A percentile compares a stretch with the other conserved stretches of the same genome.
These are phyloP conservation scores for Plecturocebus donacophilus DNA, from an alignment of 2,113 vertebrate species.

Conservation along the genomic window DNA sequence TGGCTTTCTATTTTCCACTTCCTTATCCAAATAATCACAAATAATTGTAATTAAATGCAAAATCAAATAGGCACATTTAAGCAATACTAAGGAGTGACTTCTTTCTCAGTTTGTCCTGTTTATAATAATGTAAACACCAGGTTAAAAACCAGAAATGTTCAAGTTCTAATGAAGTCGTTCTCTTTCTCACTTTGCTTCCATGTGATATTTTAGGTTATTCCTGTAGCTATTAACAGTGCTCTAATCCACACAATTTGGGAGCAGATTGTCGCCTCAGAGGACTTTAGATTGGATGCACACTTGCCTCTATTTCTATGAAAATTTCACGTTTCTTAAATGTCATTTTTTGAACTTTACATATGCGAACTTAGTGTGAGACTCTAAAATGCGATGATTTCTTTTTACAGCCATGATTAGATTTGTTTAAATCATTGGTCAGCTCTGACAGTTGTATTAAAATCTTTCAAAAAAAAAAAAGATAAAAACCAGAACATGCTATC, in stretches of 20 bases:
- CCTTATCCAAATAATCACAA: not conserved
- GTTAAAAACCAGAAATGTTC: slow-evolving; percentile 21
- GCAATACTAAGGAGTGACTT: not conserved
- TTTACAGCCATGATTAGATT: slow-evolving; percentile 53
- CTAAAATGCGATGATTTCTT: slow-evolving; percentile 30
- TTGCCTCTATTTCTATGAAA: slow-evolving; percentile 45
- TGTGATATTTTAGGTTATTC: not conserved
- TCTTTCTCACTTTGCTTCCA: not conserved
- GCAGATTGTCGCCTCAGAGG: slow-evolving; percentile 14
- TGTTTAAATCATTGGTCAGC: slow-evolving; percentile 63
- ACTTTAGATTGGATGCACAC: not conserved
- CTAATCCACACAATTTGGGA: slow-evolving; percentile 9
- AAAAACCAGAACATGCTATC: slow-evolving; percentile 84
- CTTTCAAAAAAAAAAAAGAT: slow-evolving; percentile 77
- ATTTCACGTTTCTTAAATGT: slow-evolving; percentile 55
- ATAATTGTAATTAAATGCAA: slow-evolving; percentile 26
- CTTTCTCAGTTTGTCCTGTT: not conserved
- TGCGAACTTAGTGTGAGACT: slow-evolving; percentile 8
- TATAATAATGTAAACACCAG: slow-evolving; percentile 36
- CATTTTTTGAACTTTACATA: slow-evolving; percentile 50
- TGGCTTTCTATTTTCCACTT: not conserved
- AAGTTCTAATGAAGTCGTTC: not conserved
- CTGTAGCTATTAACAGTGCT: not conserved
- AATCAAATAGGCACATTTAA: not conserved
- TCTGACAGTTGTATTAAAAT: slow-evolving; percentile 79